Percentiles rank a stretch among this genome's conserved stretches.
These are phyloP conservation scores for Phodopus roborovskii DNA, from an alignment of 2,113 vertebrate species.

Conservation along the genomic window DNA sequence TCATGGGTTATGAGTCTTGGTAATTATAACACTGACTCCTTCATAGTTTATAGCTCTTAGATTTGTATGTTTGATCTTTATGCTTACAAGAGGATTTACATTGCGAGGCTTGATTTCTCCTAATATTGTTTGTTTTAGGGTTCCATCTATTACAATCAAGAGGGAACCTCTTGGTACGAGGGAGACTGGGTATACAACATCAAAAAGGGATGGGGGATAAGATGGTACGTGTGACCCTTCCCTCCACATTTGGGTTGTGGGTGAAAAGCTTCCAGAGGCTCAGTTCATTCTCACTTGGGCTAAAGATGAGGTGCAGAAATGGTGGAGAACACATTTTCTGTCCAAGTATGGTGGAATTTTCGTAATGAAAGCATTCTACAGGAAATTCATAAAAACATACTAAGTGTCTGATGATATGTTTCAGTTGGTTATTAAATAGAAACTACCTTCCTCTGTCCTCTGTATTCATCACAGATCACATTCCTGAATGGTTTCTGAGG, in stretches of 20 bases:
- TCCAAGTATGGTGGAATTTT: neutral
- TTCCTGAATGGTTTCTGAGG: neutral
- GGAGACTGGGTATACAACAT: slow-evolving; percentile 93
- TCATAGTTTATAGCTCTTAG: neutral
- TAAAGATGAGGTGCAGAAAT: neutral
- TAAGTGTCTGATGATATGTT: neutral
- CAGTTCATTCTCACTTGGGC: accelerated
- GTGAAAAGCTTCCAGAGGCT: accelerated
- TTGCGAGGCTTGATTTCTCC: neutral
- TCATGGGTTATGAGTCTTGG: neutral
- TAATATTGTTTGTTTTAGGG: slow-evolving; percentile 88
- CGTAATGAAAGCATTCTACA: neutral
- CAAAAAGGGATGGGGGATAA: slow-evolving; percentile 91
- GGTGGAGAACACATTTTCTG: neutral
- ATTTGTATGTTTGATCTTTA: neutral
- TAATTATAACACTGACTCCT: neutral
- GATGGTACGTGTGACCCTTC: slow-evolving; percentile 86
- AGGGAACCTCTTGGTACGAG: slow-evolving; percentile 92
- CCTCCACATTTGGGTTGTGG: accelerated
- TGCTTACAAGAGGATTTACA: neutral
- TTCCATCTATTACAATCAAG: slow-evolving; percentile 88
- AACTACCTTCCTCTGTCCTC: neutral
- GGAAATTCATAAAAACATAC: neutral
- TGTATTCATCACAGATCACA: neutral
- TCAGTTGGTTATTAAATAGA: neutral